Evolutionary conservation across 1,140 invertebrate genomes (phyloP), one percentile per base, ranked within the genome.

Genomic region (Dryas iulia): DNA sequence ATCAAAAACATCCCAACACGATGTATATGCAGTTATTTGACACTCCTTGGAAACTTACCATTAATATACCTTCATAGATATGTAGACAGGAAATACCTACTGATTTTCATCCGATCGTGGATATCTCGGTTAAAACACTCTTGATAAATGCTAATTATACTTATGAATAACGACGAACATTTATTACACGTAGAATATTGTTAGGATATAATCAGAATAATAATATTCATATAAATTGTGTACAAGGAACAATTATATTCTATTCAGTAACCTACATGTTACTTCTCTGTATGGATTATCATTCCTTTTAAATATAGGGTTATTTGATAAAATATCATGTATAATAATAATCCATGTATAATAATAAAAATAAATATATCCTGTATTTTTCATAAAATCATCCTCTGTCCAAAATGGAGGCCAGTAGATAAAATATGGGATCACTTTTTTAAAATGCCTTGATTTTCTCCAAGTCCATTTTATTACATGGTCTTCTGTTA

Each of bases 31-130:
- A 67, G 58, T 70, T 74, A 65, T 68, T 76, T 73, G 74, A 78
- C 78, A 81, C 79, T 82, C 79, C 79, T 78, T 81, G 66, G 67
- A 76, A 70, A 82, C 79, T 82, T 82, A 82, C 79, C 79, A 73
- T 75, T 67, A 39, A 35, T 61, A 70, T 35, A 64, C 59, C 64
- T 73, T 73, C 57, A 63, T 74, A 60, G 72, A 54, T 69, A 79
- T 71, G 81, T 69, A 77, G 78, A 77, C 81, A 69, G 74, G 66
- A 78, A 64, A 74, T 81, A 84, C 77, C 79, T 78, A 84, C 74
- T 69, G 54, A 47, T 74, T 77, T 74, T 78, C 69, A 86, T 86
- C 81, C 81, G 35, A 35, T 83, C 81, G 76, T 86, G 81, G 82
- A 86, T 82, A 72, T 86, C 73, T 83, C 74, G 57, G 23, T 67